Conservation (phyloP, 2,797 vertebrate genomes). For the Sebastes matsubarae region DNA sequence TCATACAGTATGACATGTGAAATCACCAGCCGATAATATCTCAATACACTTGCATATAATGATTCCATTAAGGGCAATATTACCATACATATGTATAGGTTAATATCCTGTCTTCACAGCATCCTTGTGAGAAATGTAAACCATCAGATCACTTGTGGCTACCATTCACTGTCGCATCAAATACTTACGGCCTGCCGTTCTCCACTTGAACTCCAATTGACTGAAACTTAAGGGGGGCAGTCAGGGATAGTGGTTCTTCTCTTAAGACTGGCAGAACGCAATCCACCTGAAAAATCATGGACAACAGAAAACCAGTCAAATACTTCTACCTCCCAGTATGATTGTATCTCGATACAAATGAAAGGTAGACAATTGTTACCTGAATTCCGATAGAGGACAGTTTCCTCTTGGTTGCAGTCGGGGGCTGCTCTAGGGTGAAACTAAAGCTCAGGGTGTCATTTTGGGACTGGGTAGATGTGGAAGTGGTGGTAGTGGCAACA, state of each 20-base stretch:
- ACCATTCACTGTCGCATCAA: background rate
- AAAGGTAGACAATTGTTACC: constrained; percentile 70
- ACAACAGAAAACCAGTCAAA: background rate
- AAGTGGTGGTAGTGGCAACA: constrained; percentile 70
- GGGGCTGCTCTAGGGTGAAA: constrained; percentile 84
- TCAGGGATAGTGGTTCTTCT: constrained; percentile 87
- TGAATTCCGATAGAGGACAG: constrained; percentile 96
- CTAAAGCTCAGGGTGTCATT: constrained; percentile 88
- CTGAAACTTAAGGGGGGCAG: constrained; percentile 89
- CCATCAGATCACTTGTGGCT: background rate
- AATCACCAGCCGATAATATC: background rate
- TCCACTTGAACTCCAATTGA: constrained; percentile 98
- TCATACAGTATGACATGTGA: background rate
- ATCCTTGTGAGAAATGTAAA: background rate
- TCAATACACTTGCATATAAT: background rate
- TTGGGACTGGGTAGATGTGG: constrained; percentile 82
- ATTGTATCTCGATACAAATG: background rate
- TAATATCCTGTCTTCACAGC: background rate
- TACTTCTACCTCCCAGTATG: background rate
- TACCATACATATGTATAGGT: too few relatives aligned
- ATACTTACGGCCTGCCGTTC: constrained; percentile 96
- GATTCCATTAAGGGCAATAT: background rate
- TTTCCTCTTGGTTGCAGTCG: constrained; percentile 89
- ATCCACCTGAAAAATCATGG: constrained; percentile 87
- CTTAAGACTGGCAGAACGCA: constrained; percentile 89